phyloP scores from a whole-genome alignment of 1,140 invertebrate species.

The Drosophila nigrodunni region DNA sequence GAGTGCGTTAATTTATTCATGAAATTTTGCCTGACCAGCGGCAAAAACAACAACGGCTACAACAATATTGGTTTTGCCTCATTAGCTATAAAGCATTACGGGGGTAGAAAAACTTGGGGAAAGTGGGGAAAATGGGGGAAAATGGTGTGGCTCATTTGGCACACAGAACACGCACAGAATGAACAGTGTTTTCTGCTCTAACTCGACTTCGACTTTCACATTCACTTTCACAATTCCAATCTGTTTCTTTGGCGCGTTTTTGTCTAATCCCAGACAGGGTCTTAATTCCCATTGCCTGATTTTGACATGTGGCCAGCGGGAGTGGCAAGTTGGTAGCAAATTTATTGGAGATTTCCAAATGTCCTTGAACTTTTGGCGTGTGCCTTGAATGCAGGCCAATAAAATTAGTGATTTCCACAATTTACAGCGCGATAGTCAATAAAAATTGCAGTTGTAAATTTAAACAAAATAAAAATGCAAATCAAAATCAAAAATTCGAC shows the following conservation, averaged over 20 bases:
- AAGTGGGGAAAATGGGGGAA: not conserved
- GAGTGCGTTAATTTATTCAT: constrained; percentile 78
- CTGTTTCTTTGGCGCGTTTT: constrained; percentile 43
- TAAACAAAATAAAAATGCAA: constrained; percentile 45
- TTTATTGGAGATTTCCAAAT: not conserved
- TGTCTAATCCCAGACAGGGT: constrained; percentile 56
- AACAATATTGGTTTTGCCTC: constrained; percentile 17
- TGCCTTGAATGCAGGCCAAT: constrained; percentile 8
- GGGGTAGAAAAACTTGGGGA: not conserved
- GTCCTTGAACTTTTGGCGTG: constrained; percentile 64
- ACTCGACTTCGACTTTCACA: constrained; percentile 5
- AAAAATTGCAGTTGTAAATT: constrained; percentile 49
- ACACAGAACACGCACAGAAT: constrained; percentile 68
- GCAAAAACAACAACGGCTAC: not conserved
- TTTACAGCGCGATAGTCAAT: constrained; percentile 32
- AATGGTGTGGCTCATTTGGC: constrained; percentile 50
- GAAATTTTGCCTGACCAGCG: constrained; percentile 42
- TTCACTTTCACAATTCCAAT: constrained; percentile 47
- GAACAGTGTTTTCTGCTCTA: constrained; percentile 20
- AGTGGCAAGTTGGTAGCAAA: constrained; percentile 8
- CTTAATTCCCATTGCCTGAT: constrained; percentile 60
- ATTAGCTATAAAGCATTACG: constrained; percentile 29
- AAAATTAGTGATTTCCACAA: constrained; percentile 25
- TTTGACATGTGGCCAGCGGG: constrained; percentile 59
- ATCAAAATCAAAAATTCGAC: constrained; percentile 40